Percentiles rank a stretch among this genome's conserved stretches.
phyloP scores from a whole-genome alignment of 2,888 invertebrate species.

The Colletes collaris region DNA sequence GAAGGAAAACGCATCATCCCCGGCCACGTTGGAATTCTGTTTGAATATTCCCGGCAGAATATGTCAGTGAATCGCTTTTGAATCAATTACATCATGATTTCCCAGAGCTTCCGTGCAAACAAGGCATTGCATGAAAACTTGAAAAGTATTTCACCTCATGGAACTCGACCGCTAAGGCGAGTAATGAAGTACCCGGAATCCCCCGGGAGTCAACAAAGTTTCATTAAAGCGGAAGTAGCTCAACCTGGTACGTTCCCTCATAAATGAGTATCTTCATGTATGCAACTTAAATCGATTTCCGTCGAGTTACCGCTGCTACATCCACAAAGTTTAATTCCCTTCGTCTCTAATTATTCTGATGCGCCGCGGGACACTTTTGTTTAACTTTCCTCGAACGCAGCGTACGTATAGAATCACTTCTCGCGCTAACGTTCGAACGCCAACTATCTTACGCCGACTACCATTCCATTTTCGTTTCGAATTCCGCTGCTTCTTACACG shows the following conservation, averaged over 20 bases:
- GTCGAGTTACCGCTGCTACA: constrained; percentile 44
- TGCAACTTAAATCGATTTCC: constrained; percentile 65
- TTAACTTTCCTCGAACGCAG: constrained; percentile 24
- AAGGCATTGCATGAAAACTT: constrained; percentile 48
- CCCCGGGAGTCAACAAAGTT: constrained; percentile 67
- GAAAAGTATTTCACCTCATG: constrained; percentile 55
- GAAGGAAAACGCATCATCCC: no score
- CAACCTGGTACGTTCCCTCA: constrained; percentile 45
- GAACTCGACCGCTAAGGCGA: constrained; percentile 39
- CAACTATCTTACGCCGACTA: no score
- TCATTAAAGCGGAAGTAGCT: constrained; percentile 66
- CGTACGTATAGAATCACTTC: constrained; percentile 14
- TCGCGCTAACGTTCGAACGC: background rate
- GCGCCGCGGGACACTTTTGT: constrained; percentile 37
- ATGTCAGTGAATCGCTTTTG: constrained; percentile 10
- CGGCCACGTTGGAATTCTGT: no score
- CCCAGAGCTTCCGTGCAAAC: constrained; percentile 29
- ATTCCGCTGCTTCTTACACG: background rate
- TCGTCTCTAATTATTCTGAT: constrained; percentile 57
- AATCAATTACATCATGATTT: constrained; percentile 55
- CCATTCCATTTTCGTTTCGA: background rate
- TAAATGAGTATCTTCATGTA: constrained; percentile 61
- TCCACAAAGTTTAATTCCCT: constrained; percentile 54
- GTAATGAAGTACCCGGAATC: constrained; percentile 64
- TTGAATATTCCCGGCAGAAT: no score